Conservation (phyloP, 2,888 invertebrate species). For the Dasypolia templi region DNA sequence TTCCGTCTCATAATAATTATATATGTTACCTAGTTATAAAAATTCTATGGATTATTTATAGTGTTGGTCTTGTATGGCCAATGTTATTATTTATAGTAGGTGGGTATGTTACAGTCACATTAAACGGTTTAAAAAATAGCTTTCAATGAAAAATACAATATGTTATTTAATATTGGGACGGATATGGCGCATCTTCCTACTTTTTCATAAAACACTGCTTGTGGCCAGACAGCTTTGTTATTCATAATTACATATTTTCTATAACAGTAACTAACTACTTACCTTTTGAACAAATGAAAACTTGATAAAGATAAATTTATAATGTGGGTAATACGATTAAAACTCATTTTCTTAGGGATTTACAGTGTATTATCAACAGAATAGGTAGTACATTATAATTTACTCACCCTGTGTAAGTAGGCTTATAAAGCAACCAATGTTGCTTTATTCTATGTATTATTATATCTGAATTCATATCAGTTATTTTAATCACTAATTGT, state of each 20-base stretch:
- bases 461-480: conserved; percentile 66
- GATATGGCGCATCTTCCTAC: background rate
- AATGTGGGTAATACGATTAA: conserved; percentile 38
- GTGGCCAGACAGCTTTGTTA: conserved; percentile 16
- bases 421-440: conserved; percentile 58
- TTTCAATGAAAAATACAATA: background rate
- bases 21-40: conserved; percentile 33
- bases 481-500: conserved; percentile 54
- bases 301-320: background rate
- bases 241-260: conserved; percentile 5
- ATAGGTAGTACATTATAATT: conserved; percentile 60
- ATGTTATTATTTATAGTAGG: conserved; percentile 16
- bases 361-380: conserved; percentile 60
- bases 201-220: conserved; percentile 2
- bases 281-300: conserved; percentile 35
- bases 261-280: conserved; percentile 8
- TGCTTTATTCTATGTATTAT: conserved; percentile 52
- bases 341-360: conserved; percentile 59
- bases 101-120: conserved; percentile 11
- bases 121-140: conserved; percentile 7
- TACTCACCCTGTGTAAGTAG: conserved; percentile 69
- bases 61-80: conserved; percentile 10
- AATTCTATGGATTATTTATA: conserved; percentile 8
- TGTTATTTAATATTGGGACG: background rate
- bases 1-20: conserved; percentile 39